Base-by-base conservation (phyloP, 2,113 vertebrate species). In the Vombatus ursinus region DNA sequence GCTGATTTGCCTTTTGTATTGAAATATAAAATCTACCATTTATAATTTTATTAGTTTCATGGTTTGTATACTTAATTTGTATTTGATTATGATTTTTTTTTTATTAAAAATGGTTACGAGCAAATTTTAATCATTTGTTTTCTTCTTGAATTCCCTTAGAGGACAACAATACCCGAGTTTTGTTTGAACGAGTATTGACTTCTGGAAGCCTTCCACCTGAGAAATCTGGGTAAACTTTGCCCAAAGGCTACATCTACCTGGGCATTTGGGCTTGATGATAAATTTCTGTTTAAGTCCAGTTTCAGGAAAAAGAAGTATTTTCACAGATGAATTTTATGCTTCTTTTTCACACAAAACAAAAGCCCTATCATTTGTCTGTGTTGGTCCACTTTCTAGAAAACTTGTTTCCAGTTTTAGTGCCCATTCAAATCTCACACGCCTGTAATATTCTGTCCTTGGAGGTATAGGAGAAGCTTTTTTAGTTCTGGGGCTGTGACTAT, bases 121-220 rank as follows among this genome's bases (percentile, higher is more conserved):
- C 7, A 22, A 22, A 84, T 95, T 92, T 93, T 26, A 92, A 94
- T 96, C 91, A 61, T 95, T 97, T 95, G 26, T 93, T 93, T 96
- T 95, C 89, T 96, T 97, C 97, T 97, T 97, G 96, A 98, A 11
- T 98, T 96, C 97, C 96, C 96, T 96, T 98, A 99, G 99, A 99
- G 99, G 99, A 99, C 98, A 99, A 99, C 98, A 99, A 99, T 98
- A 99, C 99, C 44, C 99, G 99, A 98, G 99, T 99, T 98, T 98
- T 99, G 98, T 99, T 99, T 99, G 99, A 99, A 98, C 99, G 99
- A 52, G 99, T 99, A 98, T 99, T 99, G 98, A 99, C 99, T 94
- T 99, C 99, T 96, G 99, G 99, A 98, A 99, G 99, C 98, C 98
- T 99, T 98, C 99, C 99, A 94, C 99, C 99, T 96, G 99, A 99